Evolutionary conservation across 2,888 invertebrate genomes (phyloP), one percentile per base, ranked within the genome.

Genomic region (Heliconius erato): DNA sequence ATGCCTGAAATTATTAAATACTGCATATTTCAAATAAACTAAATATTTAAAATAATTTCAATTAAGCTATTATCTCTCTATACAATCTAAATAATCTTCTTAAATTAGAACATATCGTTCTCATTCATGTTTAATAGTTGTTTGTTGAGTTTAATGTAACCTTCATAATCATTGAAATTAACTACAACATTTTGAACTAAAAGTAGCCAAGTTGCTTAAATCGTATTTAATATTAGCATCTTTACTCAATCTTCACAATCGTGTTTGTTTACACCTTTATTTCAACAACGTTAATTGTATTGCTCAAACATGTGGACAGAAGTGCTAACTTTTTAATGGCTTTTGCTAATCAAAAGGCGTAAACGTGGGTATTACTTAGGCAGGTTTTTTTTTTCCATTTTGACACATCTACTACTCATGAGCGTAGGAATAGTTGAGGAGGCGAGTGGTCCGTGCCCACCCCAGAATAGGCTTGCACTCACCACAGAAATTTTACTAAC

Each of bases 261-360:
- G 76, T n/a, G 76, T 63, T 63, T n/a, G 63, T 59, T 63, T 76
- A 76, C 28, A 74, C n/a, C 59, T 76, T 63, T 76, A 78, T 78
- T 78, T 67, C 78, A 28, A 44, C 78, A 67, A 67, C 49, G 49
- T 65, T 26, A 78, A 78, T 67, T 65, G 67, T 44, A 78, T 78
- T 78, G 44, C 78, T 49, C 67, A 65, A 67, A 68, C 49, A 78
- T 78, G 77, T 44, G 78, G 78, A 78, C 78, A 78, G 67, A 67
- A 44, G 78, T 78, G 78, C n/a, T 78, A 78, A 78, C 67, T 78
- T 67, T 23, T 78, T 78, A 78, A 78, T 78, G 28, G 74, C 19
- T 35, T 59, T 67, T 40, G 74, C 65, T 74, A 82, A 82, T 82
- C 54, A 79, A 54, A 79, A 28, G 67, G 65, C 49, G 40, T 67